Evolutionary conservation across 2,113 vertebrate species (phyloP), one percentile per base, ranked within the genome.

Genomic region (Nipponia nippon): DNA sequence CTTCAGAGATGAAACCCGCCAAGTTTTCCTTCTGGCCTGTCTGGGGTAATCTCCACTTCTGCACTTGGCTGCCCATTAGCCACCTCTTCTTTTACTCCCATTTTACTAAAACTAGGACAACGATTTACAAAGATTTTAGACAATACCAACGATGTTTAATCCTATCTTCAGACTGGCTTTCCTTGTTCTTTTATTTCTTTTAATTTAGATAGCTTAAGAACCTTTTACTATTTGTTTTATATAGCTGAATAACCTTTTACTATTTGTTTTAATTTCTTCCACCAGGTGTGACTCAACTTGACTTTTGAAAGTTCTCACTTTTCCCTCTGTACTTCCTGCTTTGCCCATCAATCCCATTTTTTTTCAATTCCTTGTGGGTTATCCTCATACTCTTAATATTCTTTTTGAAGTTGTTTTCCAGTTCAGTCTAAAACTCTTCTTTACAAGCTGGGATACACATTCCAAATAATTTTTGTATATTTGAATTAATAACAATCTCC

Each of bases 251-350:
- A 96, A 96, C 94, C 95, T 96, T 96, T 96, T 67, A 87, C 55
- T 97, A 89, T 97, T 96, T 97, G 87, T 95, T 97, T 96, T 96
- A 80, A 95, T 96, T 91, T 96, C 80, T 91, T 92, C 82, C 8
- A 4, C 70, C 65, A 88, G 77, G 81, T 93, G 49, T 93, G 73
- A 93, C 52, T 95, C 77, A 83, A 83, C 81, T 58, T 77, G 63
- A 95, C 91, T 96, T 96, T 93, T 87, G 16, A 72, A 94, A 87
- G 36, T 89, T 87, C 65, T 87, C 30, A 34, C 36, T 91, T 94
- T 73, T 71, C 38, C 55, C 47, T 89, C 36, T 76, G 29, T 52
- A 82, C 15, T 85, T 89, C 27, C 42, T 84, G 44, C 52, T 94
- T 96, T 94, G 52, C 26, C 49, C 32, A 72, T 40, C 40, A 95